Evolutionary conservation across 2,797 vertebrate genomes (phyloP).

Genomic region (Adrianichthys oophorus): DNA sequence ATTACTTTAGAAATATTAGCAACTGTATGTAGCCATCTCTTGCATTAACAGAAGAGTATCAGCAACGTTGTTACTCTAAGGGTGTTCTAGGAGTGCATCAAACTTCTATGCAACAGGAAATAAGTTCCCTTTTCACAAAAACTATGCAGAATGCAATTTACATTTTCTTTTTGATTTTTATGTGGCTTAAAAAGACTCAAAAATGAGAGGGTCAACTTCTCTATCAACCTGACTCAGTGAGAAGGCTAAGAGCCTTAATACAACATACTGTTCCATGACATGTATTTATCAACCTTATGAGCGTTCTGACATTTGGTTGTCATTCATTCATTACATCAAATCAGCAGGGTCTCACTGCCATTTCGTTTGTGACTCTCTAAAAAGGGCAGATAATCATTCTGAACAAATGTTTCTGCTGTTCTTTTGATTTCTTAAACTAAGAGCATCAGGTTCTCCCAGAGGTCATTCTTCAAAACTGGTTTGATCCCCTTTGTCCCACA

Average conservation of each 20-base stretch:
- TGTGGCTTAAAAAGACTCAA: conserved; percentile 45
- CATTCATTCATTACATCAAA: conserved; percentile 39
- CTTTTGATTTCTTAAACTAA: conserved; percentile 48
- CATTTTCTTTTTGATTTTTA: conserved; percentile 13
- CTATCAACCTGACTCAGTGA: conserved; percentile 75
- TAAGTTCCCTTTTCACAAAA: conserved; percentile 66
- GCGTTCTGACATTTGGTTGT: conserved; percentile 6
- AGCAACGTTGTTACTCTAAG: conserved; percentile 6
- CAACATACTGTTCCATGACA: conserved; percentile 40
- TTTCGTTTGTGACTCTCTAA: conserved; percentile 34
- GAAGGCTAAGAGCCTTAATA: conserved; percentile 52
- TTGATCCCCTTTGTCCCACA: conserved; percentile 32
- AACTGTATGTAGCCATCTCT: no score
- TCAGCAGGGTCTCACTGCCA: conserved; percentile 61
- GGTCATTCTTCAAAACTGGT: conserved; percentile 39
- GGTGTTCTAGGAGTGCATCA: conserved; percentile 70
- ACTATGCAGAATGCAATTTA: conserved; percentile 78
- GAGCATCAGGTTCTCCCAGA: conserved; percentile 72
- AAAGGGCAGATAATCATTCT: conserved; percentile 41
- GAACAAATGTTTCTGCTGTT: conserved; percentile 48
- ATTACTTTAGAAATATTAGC: no score
- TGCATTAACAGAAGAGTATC: no score
- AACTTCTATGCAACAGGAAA: conserved; percentile 80
- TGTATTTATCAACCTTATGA: conserved; percentile 20
- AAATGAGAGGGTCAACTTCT: conserved; percentile 70